Evolutionary conservation across 2,113 vertebrate genomes (phyloP), one percentile per base, ranked within the genome.

Genomic region (Sinocyclocheilus anophthalmus): DNA sequence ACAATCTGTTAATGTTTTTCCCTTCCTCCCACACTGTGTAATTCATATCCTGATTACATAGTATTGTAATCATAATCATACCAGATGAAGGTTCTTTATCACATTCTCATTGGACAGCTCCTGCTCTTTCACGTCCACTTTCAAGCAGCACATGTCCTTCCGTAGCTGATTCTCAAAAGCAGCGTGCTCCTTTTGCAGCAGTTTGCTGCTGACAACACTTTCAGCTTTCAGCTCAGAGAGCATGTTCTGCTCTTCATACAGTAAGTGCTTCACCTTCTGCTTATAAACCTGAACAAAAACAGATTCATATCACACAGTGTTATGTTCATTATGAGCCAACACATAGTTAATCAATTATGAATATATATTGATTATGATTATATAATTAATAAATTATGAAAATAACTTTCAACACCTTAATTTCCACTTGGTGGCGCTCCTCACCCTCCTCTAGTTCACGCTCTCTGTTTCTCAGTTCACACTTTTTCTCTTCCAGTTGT

Each of bases 211-310:
- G 2, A 95, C 89, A 0, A 94, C 85, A 24, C 92, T 90, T 55
- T 96, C 95, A 0, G 91, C 92, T 89, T 95, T 96, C 91, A 97
- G 84, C 90, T 98, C 97, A 0, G 94, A 94, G 11, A 97, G 90
- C 48, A 91, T 96, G 87, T 97, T 97, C 93, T 98, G 96, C 63
- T 99, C 97, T 90, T 99, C 97, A 0, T 96, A 96, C 42, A 99
- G 79, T 42, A 99, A 89, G 90, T 99, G 97, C 91, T 99, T 99
- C 88, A 99, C 96, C 88, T 99, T 99, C 94, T 99, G 97, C 88
- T 97, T 97, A 89, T 98, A 98, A 20, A 95, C 93, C 95, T 96
- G 75, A 63, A 89, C 16, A 63, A 86, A 8, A 73, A 70, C 1
- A 69, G 9, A 61, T 50, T 53, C 45, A 50, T 30, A n/a, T 53